Evolutionary conservation across 2,888 invertebrate genomes (phyloP), one percentile per base, ranked within the genome.

Genomic region (Gastrophysa polygoni): DNA sequence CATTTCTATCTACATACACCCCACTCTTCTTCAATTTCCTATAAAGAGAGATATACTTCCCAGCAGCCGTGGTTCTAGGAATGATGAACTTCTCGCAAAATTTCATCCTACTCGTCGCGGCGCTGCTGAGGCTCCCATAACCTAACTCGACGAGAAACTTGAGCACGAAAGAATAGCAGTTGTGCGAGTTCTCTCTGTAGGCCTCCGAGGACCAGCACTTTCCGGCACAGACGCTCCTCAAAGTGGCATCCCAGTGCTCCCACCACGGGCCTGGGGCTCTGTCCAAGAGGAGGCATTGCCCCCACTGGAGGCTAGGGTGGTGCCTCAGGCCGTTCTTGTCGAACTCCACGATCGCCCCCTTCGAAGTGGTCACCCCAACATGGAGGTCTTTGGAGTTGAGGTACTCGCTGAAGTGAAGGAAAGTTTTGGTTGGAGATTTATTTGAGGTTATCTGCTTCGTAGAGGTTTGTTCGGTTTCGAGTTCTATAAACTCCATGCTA

Each of bases 81-180:
- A 93, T 87, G 68, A 95, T 91, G 81, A 91, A 91, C 74, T 89
- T 87, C 78, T 91, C 88, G 77, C 94, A 95, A 81, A 95, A 91
- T 21, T 84, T 82, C 61, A 90, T 91, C 68, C 90, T 81, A 70
- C 80, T 88, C 8, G 82, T 82, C 16, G 91, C 90, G 51, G 89
- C 88, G 70, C 87, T 85, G 56, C 90, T 90, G 43, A 92, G 83
- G 69, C 86, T 87, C 6, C 88, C 89, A 74, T 91, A 90, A 70
- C 88, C 87, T 14, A 95, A 84, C 43, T 87, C 86, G 74, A 88
- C 85, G 58, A 95, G 81, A 80, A 95, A 95, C 32, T 89, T 87
- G 63, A 95, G 83, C 8, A 95, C 92, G 82, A 95, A 95, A 47
- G 90, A 89, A 76, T 93, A 95, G 78, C 95, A 95, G 80, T 95